Conservation (phyloP, 2,797 vertebrate genomes). For the Chelon labrosus region DNA sequence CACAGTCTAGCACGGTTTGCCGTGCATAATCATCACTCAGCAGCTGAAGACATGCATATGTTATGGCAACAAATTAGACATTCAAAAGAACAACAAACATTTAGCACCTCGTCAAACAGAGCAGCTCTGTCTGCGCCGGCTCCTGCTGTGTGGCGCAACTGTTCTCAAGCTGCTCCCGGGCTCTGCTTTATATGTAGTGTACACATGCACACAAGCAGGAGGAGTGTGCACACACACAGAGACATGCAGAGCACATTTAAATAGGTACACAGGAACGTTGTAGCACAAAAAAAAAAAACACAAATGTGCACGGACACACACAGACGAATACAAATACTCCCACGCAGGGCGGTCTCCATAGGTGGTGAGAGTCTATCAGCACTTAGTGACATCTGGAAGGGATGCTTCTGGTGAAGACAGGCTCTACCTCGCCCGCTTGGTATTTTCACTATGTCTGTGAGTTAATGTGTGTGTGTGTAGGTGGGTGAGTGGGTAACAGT, state of each 20-base stretch:
- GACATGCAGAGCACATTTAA: conserved; percentile 27
- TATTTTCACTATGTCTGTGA: conserved; percentile 46
- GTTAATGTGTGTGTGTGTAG: conserved; percentile 19
- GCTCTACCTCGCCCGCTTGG: conserved; percentile 67
- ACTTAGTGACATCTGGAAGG: conserved; percentile 89
- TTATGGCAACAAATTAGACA: conserved; percentile 78
- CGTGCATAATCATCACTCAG: conserved; percentile 68
- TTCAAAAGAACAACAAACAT: conserved; percentile 79
- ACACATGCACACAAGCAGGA: conserved; percentile 31
- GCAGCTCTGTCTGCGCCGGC: conserved; percentile 65
- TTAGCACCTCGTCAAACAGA: conserved; percentile 80
- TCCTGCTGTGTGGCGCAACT: conserved; percentile 71
- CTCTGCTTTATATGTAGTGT: conserved; percentile 50
- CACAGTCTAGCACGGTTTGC: conserved; percentile 51
- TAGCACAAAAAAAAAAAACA: conserved; percentile 5
- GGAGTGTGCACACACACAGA: not conserved
- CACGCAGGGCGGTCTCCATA: conserved; percentile 65
- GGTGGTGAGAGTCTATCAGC: conserved; percentile 75
- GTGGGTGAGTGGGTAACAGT: conserved; percentile 55
- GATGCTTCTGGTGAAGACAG: conserved; percentile 75
- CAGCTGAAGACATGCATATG: conserved; percentile 72
- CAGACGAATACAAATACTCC: conserved; percentile 61
- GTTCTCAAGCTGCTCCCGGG: conserved; percentile 71
- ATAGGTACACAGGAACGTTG: conserved; percentile 23
- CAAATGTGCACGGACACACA: conserved; percentile 25